These are phyloP conservation scores for Euura saliciscinereae DNA, from an alignment of 1,140 invertebrate genomes.

Conservation along the genomic window DNA sequence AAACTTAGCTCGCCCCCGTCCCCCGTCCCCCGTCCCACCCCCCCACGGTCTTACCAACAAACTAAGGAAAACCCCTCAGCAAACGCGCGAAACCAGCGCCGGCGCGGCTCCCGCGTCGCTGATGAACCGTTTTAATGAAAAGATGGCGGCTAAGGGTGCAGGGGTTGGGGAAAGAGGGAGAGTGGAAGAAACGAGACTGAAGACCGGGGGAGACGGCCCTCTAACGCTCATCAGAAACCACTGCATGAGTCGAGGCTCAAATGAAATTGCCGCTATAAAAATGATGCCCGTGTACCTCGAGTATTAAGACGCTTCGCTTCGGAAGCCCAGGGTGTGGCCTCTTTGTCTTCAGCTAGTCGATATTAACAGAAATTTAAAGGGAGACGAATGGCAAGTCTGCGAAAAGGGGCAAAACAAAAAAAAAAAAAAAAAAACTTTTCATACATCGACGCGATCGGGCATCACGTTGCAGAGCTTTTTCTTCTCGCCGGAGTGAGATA, in stretches of 20 bases:
- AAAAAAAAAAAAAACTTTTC: no score
- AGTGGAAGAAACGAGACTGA: neutral
- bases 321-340: slow-evolving; percentile 21
- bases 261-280: slow-evolving; percentile 60
- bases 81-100: slow-evolving; percentile 8
- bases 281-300: slow-evolving; percentile 51
- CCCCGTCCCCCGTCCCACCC: slow-evolving; percentile 19
- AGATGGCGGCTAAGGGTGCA: slow-evolving; percentile 45
- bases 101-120: slow-evolving; percentile 38
- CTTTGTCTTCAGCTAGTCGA: neutral
- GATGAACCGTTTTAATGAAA: slow-evolving; percentile 59
- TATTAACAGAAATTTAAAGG: no score
- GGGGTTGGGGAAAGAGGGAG: slow-evolving; percentile 15
- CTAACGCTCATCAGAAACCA: slow-evolving; percentile 54
- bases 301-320: slow-evolving; percentile 36
- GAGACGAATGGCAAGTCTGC: neutral
- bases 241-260: slow-evolving; percentile 56
- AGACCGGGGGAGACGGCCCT: slow-evolving; percentile 3
- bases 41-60: neutral
- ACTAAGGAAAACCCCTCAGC: slow-evolving; percentile 13
- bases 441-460: no score
- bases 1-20: slow-evolving; percentile 38
- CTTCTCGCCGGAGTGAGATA: no score
- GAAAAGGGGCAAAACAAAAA: no score
- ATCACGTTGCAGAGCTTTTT: no score